Evolutionary conservation across 2,888 invertebrate species (phyloP), one percentile per base, ranked within the genome.

Genomic region (Schizotus pectinicornis): DNA sequence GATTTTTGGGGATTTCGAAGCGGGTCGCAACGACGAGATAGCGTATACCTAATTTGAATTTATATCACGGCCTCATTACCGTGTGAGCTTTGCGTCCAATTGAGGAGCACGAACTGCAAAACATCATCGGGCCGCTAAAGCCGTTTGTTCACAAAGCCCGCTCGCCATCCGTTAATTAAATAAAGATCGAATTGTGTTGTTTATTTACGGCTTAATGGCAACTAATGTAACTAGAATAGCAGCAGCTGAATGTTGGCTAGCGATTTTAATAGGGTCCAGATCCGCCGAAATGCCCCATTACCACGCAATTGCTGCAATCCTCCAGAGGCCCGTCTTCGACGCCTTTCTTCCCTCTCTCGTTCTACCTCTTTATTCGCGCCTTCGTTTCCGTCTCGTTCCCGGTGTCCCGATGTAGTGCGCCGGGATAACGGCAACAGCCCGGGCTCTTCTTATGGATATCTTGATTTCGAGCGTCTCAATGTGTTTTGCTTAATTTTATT

Each of bases 301-400:
- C 67, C 65, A 67, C 62, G 64, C 67, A 65, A 67, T 69, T 69
- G 63, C 64, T 55, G 64, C 64, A 58, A 66, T 65, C 59, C 67
- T 59, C 67, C 55, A 35, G 60, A 65, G 65, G 38, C 59, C 49
- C 39, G 35, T 54, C 53, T 49, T 57, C 31, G 38, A 32, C 13
- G 50, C 41, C 46, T 46, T 55, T 57, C 37, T 52, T 34, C 36
- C 51, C 7, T 55, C 36, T 22, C 22, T 55, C 56, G 7, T 51
- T 51, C 56, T 43, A 49, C 36, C 45, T 41, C 33, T 45, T 57
- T 57, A 48, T 46, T 43, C 41, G 30, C 7, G 41, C 45, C 38
- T 56, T 39, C 42, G 30, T 51, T 45, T 56, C 49, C 56, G 30
- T 49, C 43, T 32, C 14, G 32, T 52, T 54, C 32, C 37, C 45